Conservation (phyloP, 2,797 vertebrate genomes). For the Acropternis orthonyx region DNA sequence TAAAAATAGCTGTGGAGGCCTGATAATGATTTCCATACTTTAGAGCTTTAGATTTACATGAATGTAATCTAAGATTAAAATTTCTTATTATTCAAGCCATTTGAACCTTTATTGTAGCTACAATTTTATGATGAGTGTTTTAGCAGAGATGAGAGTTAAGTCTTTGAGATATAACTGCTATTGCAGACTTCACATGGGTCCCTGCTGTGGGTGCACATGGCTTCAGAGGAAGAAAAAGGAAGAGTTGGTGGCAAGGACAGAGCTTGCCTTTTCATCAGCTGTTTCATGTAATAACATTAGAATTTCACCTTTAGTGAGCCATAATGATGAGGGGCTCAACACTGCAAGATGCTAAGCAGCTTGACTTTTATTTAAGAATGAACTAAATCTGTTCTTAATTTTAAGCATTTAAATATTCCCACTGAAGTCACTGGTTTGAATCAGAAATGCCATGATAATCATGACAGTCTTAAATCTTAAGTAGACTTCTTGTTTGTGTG, state of each 20-base stretch:
- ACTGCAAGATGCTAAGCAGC: not conserved
- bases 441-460: not conserved
- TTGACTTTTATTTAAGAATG: not conserved
- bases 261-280: not conserved
- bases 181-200: not conserved
- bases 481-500: not conserved
- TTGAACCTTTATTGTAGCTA: not conserved
- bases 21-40: not conserved
- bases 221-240: not conserved
- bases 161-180: not conserved
- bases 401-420: not conserved
- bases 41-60: not conserved
- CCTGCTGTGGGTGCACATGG: not conserved
- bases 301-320: not conserved
- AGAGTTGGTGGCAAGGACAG: not conserved
- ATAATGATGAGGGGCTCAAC: not conserved
- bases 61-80: not conserved
- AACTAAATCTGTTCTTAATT: not conserved
- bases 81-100: not conserved
- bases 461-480: not conserved
- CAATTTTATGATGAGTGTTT: slow-evolving; percentile 1
- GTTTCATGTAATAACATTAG: not conserved
- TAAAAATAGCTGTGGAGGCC: not conserved
- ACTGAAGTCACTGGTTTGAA: not conserved
- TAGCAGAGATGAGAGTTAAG: not conserved